Conservation (phyloP, 2,888 invertebrate genomes). For the Ischnura elegans region DNA sequence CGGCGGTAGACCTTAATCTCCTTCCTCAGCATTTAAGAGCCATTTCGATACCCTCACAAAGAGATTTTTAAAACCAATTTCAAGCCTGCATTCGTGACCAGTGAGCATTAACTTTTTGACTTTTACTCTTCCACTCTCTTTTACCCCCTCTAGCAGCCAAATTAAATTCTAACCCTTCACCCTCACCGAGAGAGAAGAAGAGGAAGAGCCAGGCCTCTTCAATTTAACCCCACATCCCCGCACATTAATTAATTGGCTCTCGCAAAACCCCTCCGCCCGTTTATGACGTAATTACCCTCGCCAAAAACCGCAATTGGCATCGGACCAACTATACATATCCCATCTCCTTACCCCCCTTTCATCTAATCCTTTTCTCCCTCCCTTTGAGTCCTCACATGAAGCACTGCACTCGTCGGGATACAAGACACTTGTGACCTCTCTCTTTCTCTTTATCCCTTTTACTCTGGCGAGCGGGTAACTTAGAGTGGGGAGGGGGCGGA, state of each 20-base stretch:
- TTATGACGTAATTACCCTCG: conserved; percentile 27
- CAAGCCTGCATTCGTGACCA: background rate
- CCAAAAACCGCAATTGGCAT: conserved; percentile 30
- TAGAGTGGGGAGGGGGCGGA: background rate
- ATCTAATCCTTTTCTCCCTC: no score
- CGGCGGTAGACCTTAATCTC: no score
- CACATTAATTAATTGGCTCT: conserved; percentile 30
- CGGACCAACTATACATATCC: background rate
- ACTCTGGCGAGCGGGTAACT: background rate
- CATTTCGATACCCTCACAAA: no score
- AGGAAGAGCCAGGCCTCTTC: background rate
- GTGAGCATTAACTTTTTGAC: background rate
- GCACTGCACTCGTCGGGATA: background rate
- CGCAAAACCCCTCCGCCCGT: background rate
- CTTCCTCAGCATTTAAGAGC: no score
- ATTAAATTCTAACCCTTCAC: background rate
- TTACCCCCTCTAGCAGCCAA: background rate
- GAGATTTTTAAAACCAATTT: no score
- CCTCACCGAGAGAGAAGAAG: background rate
- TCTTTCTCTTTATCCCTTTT: background rate
- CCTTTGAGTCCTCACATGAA: background rate
- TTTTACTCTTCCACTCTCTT: no score
- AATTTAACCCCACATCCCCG: background rate
- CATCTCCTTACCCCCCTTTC: background rate
- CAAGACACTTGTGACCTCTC: background rate